Conservation (phyloP, 2,888 invertebrate genomes). For the Apantesis nais region DNA sequence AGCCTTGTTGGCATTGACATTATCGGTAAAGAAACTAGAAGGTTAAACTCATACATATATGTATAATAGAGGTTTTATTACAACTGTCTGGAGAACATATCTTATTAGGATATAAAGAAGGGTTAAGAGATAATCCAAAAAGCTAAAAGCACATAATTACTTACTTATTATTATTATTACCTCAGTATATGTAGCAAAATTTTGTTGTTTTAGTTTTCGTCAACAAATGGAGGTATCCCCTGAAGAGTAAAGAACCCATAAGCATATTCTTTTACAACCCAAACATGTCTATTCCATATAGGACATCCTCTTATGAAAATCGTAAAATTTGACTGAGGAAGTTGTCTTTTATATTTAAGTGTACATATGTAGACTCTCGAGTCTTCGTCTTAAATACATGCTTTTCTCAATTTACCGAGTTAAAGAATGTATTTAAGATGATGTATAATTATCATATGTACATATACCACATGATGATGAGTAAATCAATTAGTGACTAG, state of each 20-base stretch:
- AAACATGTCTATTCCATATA: conserved; percentile 30
- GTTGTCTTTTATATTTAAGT: not conserved
- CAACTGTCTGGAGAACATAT: not conserved
- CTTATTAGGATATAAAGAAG: not conserved
- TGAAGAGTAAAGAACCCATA: conserved; percentile 6
- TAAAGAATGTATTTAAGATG: not conserved
- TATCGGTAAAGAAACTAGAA: not conserved
- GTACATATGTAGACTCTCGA: not conserved
- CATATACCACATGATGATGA: too few species aligned
- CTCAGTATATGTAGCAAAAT: not conserved
- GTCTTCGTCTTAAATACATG: too few species aligned
- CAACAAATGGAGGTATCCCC: conserved; percentile 8
- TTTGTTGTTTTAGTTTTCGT: conserved; percentile 7
- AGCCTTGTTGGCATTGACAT: not conserved
- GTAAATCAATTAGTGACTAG: too few species aligned
- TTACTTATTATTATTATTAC: not conserved
- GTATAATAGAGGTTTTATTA: not conserved
- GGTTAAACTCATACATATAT: not conserved
- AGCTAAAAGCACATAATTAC: not conserved
- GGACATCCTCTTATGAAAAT: conserved; percentile 17
- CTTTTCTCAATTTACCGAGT: too few species aligned
- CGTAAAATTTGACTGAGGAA: conserved; percentile 15
- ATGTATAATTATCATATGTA: too few species aligned
- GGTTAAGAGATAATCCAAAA: not conserved
- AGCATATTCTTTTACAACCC: conserved; percentile 16